Conservation (phyloP, 2,888 invertebrate species). For the Biston stratarius region DNA sequence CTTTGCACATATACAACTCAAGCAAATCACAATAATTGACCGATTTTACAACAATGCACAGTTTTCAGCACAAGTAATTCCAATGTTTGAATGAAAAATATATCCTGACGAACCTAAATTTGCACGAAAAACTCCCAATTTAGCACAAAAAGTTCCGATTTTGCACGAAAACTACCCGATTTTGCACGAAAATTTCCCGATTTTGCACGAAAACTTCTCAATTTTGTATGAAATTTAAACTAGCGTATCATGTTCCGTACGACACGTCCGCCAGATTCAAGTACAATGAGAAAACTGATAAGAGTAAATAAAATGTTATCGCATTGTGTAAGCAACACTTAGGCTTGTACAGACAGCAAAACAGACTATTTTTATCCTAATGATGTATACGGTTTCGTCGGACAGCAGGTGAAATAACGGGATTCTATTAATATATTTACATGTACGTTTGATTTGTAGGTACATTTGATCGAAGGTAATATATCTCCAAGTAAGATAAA, state of each 20-base stretch:
- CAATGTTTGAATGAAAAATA: neutral
- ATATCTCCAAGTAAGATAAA: too few species aligned
- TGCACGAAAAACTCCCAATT: neutral
- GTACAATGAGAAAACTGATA: slow-evolving; percentile 52
- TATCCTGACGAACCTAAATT: too few species aligned
- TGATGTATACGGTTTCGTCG: too few species aligned
- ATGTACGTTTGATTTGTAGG: too few species aligned
- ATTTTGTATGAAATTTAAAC: neutral
- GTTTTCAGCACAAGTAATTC: too few species aligned
- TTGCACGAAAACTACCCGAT: neutral
- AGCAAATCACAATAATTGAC: neutral
- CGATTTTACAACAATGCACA: too few species aligned
- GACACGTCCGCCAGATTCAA: slow-evolving; percentile 27
- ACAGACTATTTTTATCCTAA: neutral
- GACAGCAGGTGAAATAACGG: neutral
- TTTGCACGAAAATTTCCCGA: neutral
- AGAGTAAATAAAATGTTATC: slow-evolving; percentile 51
- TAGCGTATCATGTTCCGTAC: neutral
- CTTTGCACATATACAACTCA: neutral
- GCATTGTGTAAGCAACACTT: slow-evolving; percentile 45
- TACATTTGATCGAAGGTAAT: too few species aligned
- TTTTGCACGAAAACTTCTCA: neutral
- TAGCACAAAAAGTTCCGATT: neutral
- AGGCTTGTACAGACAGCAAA: slow-evolving; percentile 45
- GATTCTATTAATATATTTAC: too few species aligned